Evolutionary conservation across 2,888 invertebrate genomes (phyloP).

Genomic region (Tromatobia lineatoria): DNA sequence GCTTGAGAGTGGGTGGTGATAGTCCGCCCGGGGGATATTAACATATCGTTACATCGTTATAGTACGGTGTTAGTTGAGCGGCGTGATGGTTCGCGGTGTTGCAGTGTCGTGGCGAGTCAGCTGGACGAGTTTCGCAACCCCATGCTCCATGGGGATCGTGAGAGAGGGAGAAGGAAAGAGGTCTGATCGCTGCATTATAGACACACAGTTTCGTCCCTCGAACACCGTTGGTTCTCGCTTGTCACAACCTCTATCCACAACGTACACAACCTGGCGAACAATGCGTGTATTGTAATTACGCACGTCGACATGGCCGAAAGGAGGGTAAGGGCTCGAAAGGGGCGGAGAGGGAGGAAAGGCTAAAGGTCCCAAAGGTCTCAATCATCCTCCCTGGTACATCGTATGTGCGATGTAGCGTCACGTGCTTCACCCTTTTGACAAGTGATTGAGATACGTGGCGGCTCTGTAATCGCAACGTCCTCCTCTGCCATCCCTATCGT

Average conservation of each 20-base stretch:
- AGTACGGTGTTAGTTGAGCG: slow-evolving; percentile 22
- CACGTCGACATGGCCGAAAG: slow-evolving; percentile 35
- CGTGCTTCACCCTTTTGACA: slow-evolving; percentile 64
- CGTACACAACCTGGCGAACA: slow-evolving; percentile 74
- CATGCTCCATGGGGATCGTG: slow-evolving; percentile 42
- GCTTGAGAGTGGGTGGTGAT: slow-evolving; percentile 72
- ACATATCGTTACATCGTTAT: slow-evolving; percentile 79
- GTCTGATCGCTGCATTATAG: slow-evolving; percentile 54
- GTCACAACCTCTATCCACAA: slow-evolving; percentile 73
- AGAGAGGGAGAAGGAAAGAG: slow-evolving; percentile 24
- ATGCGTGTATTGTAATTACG: slow-evolving; percentile 80
- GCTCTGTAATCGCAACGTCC: slow-evolving; percentile 24
- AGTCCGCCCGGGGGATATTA: slow-evolving; percentile 80
- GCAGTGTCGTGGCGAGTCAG: slow-evolving; percentile 36
- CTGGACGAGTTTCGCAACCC: slow-evolving; percentile 23
- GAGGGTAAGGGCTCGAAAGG: slow-evolving; percentile 4
- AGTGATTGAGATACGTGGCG: slow-evolving; percentile 45
- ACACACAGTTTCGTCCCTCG: slow-evolving; percentile 27
- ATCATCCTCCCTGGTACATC: slow-evolving; percentile 53
- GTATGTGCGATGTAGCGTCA: slow-evolving; percentile 48
- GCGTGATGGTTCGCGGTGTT: slow-evolving; percentile 32
- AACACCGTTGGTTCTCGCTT: slow-evolving; percentile 68
- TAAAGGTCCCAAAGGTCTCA: slow-evolving; percentile 66
- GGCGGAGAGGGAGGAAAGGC: slow-evolving; percentile 23
- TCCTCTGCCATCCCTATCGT: background rate